Evolutionary conservation across 2,888 invertebrate genomes (phyloP), one percentile per base, ranked within the genome.

Genomic region (Mythimna pallens): DNA sequence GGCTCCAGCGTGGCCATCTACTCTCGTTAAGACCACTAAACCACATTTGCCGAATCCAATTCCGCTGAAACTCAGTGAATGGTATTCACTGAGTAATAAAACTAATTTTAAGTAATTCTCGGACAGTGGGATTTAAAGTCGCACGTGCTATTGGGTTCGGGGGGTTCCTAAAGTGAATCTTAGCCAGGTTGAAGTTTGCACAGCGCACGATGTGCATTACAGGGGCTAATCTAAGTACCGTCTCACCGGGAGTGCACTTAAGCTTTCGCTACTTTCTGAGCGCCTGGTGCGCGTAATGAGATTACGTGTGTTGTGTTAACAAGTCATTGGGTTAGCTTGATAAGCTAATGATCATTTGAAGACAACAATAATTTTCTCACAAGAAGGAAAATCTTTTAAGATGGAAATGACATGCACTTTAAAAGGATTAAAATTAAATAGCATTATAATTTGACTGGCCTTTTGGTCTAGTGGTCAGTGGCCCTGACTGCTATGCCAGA

Each of bases 171-270:
- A 86, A 86, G 84, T 86, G 79, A 83, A 81, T 81, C 74, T 76
- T 64, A 36, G 73, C 68, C 73, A 34, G 69, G 66, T 69, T 63
- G 40, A 79, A 83, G 87, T 87, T 87, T 78, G 81, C 82, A 57
- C 85, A 68, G 72, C 64, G 80, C 73, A 73, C 74, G 82, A 76
- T 73, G 77, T 82, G 82, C 86, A 86, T 85, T 88, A 86, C 83
- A 67, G 70, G 70, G 73, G 81, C 82, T 87, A 87, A 88, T 87
- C 87, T 83, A 80, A 84, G 83, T 82, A 78, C 79, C 82, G 82
- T 76, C 86, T 83, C 81, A 76, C 77, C 78, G 80, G 79, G 79
- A 88, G 84, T 86, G 86, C 88, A 87, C 86, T 88, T 87, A 86
- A 87, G 84, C 86, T 86, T 76, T 78, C 47, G 69, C 83, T 84